phyloP scores from a whole-genome alignment of 2,113 vertebrate genomes.

The Ramphastos sulfuratus region DNA sequence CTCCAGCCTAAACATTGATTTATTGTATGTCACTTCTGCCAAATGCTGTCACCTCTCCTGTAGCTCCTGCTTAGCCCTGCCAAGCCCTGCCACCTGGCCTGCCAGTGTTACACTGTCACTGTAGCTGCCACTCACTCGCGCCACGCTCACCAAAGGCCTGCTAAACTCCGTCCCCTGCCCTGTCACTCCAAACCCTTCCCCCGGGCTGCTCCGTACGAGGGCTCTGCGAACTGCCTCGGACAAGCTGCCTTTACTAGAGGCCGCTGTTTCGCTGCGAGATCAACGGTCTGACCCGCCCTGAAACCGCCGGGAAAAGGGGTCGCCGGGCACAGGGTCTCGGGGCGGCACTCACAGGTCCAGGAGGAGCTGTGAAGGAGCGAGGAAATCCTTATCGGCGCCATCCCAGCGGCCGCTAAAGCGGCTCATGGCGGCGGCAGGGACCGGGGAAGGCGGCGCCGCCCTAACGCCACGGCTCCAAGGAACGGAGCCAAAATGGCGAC shows the following conservation, averaged over 20 bases:
- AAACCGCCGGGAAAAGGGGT: no score
- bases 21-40: background rate
- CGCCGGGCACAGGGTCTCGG: background rate
- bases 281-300: background rate
- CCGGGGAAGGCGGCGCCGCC: background rate
- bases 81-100: background rate
- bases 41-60: background rate
- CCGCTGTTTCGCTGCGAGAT: background rate
- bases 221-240: background rate
- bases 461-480: background rate
- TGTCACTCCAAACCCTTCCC: background rate
- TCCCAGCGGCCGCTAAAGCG: slow-evolving; percentile 7
- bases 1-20: no score
- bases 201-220: no score
- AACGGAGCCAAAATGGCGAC: slow-evolving; percentile 3
- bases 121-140: no score
- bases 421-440: background rate
- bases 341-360: slow-evolving; percentile 68
- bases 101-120: background rate
- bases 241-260: background rate
- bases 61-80: background rate
- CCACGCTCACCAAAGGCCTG: background rate
- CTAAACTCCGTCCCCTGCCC: background rate
- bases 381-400: background rate
- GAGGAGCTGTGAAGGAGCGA: slow-evolving; percentile 3